phyloP scores from a whole-genome alignment of 2,888 invertebrate genomes.

The Leptura quadrifasciata region DNA sequence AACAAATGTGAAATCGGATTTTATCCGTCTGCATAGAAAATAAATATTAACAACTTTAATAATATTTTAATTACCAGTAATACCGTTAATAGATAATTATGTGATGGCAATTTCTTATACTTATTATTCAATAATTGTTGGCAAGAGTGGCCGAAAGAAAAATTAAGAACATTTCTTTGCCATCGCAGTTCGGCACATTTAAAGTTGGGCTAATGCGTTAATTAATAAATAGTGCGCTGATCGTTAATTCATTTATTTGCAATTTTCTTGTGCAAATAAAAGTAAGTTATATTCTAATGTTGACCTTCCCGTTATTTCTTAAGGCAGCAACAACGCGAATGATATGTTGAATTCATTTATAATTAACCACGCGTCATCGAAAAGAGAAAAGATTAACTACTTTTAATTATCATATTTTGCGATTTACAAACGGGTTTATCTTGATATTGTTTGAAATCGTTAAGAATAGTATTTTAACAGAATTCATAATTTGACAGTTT shows the following conservation, averaged over 20 bases:
- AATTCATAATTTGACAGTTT: background rate
- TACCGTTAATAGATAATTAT: background rate
- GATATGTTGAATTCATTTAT: background rate
- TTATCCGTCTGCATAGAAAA: constrained; percentile 38
- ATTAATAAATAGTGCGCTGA: too few relatives aligned
- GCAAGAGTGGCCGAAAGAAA: background rate
- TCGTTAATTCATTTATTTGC: background rate
- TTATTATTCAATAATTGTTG: background rate
- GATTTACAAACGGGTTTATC: background rate
- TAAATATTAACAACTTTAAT: constrained; percentile 31
- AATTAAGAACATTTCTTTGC: background rate
- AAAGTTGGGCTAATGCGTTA: too few relatives aligned
- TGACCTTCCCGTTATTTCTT: background rate
- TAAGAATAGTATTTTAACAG: background rate
- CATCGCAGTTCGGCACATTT: background rate
- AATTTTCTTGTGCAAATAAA: background rate
- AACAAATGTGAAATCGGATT: constrained; percentile 52
- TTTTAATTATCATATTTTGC: background rate
- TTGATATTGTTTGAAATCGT: background rate
- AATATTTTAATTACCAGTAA: constrained; percentile 31
- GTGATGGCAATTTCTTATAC: background rate
- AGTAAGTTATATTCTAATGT: background rate
- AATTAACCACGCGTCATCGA: background rate
- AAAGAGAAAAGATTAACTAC: background rate
- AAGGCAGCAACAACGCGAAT: background rate